Percentiles rank a stretch among this genome's conserved stretches.
Evolutionary conservation across 2,113 vertebrate species (phyloP).

Genomic region (Spea bombifrons): DNA sequence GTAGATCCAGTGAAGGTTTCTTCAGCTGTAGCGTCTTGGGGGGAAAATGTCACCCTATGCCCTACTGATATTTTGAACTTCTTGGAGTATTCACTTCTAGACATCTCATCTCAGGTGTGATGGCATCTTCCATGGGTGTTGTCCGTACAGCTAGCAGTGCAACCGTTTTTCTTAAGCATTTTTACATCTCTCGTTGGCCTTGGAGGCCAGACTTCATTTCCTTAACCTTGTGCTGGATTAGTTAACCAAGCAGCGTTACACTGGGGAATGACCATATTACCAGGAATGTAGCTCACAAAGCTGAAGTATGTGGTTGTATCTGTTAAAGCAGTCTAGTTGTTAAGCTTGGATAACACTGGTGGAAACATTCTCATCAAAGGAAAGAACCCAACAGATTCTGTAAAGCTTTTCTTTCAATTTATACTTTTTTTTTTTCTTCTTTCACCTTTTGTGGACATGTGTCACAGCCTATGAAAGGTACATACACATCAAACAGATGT

Average conservation of each 20-base stretch:
- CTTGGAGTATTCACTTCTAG: no score
- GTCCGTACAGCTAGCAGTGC: no score
- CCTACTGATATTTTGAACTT: no score
- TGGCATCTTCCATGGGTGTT: no score
- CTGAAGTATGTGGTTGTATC: neutral
- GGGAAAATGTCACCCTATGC: no score
- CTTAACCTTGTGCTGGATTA: neutral
- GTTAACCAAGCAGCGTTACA: neutral
- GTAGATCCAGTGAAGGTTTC: no score
- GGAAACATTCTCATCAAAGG: neutral
- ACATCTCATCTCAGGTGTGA: no score
- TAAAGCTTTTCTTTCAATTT: neutral
- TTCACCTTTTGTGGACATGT: neutral
- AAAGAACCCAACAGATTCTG: neutral
- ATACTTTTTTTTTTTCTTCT: neutral
- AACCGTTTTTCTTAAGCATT: no score
- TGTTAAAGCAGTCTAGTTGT: neutral
- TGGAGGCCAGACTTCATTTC: no score
- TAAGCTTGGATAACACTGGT: neutral
- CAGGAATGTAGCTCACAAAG: neutral
- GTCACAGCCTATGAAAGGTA: neutral
- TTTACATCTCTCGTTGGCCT: neutral
- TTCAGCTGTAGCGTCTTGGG: no score
- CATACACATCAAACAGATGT: neutral
- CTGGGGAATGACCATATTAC: neutral